Conservation (phyloP, 1,140 invertebrate genomes). For the Frieseomelitta varia region DNA sequence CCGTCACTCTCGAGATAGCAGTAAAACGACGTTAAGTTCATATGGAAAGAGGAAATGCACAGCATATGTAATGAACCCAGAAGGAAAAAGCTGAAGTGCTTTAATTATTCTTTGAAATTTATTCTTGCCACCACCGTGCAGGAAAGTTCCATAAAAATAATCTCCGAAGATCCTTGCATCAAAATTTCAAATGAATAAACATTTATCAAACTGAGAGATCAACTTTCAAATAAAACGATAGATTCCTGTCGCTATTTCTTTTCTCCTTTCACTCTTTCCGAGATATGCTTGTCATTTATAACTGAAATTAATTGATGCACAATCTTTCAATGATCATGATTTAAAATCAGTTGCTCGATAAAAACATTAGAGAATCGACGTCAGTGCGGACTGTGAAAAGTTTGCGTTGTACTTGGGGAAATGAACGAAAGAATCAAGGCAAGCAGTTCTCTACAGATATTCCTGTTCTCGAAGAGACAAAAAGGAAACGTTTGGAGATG, state of each 20-base stretch:
- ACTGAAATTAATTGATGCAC: too few relatives aligned
- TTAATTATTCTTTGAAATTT: constrained; percentile 45
- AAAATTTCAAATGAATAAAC: constrained; percentile 18
- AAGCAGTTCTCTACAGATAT: not conserved
- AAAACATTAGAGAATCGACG: too few relatives aligned
- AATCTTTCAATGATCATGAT: too few relatives aligned
- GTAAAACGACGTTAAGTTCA: constrained; percentile 31
- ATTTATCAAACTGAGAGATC: not conserved
- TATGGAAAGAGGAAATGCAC: constrained; percentile 24
- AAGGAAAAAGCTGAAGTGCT: constrained; percentile 8
- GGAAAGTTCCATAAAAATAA: constrained; percentile 6
- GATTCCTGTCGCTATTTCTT: not conserved
- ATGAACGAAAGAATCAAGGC: not conserved
- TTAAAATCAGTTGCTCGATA: too few relatives aligned
- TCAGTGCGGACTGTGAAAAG: too few relatives aligned
- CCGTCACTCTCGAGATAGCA: constrained; percentile 20
- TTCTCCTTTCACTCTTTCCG: too few relatives aligned
- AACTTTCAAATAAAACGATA: too few relatives aligned
- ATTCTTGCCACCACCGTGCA: not conserved
- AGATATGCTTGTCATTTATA: too few relatives aligned
- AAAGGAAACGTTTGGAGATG: not conserved
- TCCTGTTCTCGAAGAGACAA: too few relatives aligned
- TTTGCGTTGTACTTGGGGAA: not conserved
- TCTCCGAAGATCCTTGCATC: not conserved
- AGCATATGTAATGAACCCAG: constrained; percentile 45